Evolutionary conservation across 1,140 invertebrate species (phyloP).

Genomic region (Holcopasites calliopsidis): DNA sequence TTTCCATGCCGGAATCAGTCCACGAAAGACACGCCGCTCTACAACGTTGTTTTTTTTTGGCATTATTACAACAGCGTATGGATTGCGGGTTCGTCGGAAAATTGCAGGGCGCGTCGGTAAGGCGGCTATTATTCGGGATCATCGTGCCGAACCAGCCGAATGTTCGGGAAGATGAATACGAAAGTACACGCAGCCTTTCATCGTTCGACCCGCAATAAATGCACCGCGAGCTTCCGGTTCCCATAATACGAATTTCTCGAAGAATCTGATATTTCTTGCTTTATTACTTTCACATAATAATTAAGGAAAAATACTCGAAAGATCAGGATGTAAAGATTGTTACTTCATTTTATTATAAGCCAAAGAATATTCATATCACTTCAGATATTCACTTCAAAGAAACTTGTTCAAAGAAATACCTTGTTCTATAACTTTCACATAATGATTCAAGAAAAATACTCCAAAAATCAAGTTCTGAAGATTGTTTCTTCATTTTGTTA

Average conservation of each 20-base stretch:
- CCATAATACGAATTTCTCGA: not conserved
- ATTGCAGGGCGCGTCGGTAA: constrained; percentile 22
- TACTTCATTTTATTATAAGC: too few relatives aligned
- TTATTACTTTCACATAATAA: not conserved
- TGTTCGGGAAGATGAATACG: constrained; percentile 31
- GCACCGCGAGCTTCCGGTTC: constrained; percentile 4
- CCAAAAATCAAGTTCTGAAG: too few relatives aligned
- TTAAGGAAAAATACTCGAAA: too few relatives aligned
- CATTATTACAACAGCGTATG: constrained; percentile 19
- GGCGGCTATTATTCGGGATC: constrained; percentile 37
- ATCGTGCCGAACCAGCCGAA: constrained; percentile 31
- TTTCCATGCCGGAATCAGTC: constrained; percentile 7
- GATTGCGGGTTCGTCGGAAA: constrained; percentile 29
- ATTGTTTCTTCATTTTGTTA: too few relatives aligned
- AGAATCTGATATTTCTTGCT: not conserved
- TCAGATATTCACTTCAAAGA: too few relatives aligned
- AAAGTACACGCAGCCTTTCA: constrained; percentile 25
- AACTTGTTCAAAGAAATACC: too few relatives aligned
- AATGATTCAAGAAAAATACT: too few relatives aligned
- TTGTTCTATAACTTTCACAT: too few relatives aligned
- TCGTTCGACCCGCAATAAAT: constrained; percentile 15
- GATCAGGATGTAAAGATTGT: too few relatives aligned
- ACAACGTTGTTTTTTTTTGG: constrained; percentile 18
- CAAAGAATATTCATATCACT: too few relatives aligned
- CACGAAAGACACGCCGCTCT: not conserved